phyloP scores from a whole-genome alignment of 2,113 vertebrate species.

The Sceloporus tristichus region DNA sequence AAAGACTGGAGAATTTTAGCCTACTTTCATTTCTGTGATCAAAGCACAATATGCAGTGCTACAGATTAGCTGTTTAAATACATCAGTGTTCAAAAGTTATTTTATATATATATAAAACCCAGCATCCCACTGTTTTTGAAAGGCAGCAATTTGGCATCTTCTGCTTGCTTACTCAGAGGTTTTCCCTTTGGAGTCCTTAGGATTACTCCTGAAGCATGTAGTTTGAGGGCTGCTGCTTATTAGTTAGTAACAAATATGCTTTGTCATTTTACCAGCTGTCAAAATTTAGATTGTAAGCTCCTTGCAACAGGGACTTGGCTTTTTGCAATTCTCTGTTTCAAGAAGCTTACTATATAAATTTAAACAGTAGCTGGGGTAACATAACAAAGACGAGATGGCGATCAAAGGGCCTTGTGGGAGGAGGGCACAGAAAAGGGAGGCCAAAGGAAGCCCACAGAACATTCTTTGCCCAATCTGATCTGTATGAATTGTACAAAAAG shows the following conservation, averaged over 20 bases:
- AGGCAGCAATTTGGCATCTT: not conserved
- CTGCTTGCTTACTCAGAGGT: not conserved
- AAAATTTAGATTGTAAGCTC: not conserved
- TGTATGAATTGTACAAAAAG: not conserved
- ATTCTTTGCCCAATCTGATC: no score
- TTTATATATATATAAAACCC: not conserved
- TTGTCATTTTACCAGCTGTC: not conserved
- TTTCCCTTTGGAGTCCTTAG: not conserved
- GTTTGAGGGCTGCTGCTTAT: not conserved
- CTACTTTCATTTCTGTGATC: slow-evolving; percentile 52
- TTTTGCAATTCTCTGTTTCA: not conserved
- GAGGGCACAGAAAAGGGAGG: no score
- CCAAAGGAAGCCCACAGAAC: no score
- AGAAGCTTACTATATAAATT: not conserved
- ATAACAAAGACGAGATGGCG: no score
- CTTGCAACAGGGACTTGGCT: not conserved
- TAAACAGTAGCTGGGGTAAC: not conserved
- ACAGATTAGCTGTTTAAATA: slow-evolving; percentile 33
- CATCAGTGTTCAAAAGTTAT: not conserved
- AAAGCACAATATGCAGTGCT: slow-evolving; percentile 34
- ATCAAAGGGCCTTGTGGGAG: no score
- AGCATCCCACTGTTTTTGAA: not conserved
- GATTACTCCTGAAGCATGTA: not conserved
- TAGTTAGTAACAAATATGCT: not conserved
- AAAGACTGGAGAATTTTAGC: slow-evolving; percentile 41